Evolutionary conservation across 2,113 vertebrate species (phyloP).

Genomic region (Trochalopteron elliotii): DNA sequence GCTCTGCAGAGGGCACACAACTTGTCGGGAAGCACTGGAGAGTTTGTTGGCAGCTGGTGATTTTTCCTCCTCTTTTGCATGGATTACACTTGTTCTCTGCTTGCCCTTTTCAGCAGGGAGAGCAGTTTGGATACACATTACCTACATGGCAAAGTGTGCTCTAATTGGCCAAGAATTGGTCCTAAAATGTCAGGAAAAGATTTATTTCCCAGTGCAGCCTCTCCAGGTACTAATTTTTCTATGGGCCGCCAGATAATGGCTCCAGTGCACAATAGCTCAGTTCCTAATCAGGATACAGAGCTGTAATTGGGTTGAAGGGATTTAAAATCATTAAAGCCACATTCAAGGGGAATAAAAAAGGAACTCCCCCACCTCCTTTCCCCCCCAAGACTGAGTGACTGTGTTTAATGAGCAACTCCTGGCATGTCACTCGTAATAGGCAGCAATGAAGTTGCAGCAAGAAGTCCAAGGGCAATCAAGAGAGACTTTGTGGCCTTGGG

Average conservation of each 20-base stretch:
- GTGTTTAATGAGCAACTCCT: conserved; percentile 78
- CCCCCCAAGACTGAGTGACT: conserved; percentile 66
- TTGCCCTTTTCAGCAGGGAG: conserved; percentile 70
- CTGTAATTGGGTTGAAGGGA: conserved; percentile 83
- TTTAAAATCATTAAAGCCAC: conserved; percentile 81
- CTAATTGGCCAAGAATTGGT: conserved; percentile 79
- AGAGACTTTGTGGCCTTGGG: background rate
- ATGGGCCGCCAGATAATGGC: conserved; percentile 76
- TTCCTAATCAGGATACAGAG: conserved; percentile 77
- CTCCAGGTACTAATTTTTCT: conserved; percentile 82
- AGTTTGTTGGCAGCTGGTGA: background rate
- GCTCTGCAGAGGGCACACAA: background rate
- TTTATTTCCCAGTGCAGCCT: conserved; percentile 76
- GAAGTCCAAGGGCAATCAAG: conserved; percentile 8
- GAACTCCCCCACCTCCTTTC: conserved; percentile 29
- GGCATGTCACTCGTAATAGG: conserved; percentile 63
- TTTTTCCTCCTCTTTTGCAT: conserved; percentile 33
- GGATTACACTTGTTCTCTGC: conserved; percentile 52
- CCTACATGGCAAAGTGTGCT: conserved; percentile 68
- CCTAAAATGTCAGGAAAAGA: conserved; percentile 81
- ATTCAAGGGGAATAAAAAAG: conserved; percentile 76
- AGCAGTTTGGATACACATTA: conserved; percentile 72
- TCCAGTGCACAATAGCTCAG: conserved; percentile 73
- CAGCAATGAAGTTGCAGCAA: background rate
- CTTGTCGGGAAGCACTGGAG: background rate